Percentiles rank a stretch among this genome's conserved stretches.
Evolutionary conservation across 2,888 invertebrate genomes (phyloP).

Genomic region (Xanthia icteritia): DNA sequence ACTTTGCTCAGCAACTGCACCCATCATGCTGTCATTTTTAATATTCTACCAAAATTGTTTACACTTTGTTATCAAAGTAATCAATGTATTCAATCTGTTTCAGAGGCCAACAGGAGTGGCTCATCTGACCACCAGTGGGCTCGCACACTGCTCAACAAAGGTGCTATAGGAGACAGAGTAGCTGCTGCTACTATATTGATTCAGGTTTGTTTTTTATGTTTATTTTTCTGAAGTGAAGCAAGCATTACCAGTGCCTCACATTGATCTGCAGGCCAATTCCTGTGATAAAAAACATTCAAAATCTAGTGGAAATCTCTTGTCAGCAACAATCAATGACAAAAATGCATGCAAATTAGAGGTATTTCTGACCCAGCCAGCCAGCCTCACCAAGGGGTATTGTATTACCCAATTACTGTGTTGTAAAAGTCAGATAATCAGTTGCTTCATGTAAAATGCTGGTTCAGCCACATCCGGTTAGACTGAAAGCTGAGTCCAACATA

Average conservation of each 20-base stretch:
- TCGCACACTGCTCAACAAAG: slow-evolving; percentile 94
- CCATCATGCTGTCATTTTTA: not conserved
- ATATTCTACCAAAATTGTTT: too few relatives aligned
- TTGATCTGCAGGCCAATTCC: not conserved
- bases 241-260: not conserved
- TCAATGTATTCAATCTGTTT: slow-evolving; percentile 66
- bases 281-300: too few relatives aligned
- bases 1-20: not conserved
- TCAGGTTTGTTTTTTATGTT: slow-evolving; percentile 75
- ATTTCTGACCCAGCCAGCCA: too few relatives aligned
- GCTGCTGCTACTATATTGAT: slow-evolving; percentile 95
- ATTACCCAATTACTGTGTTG: too few relatives aligned
- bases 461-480: too few relatives aligned
- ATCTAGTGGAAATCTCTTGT: too few relatives aligned
- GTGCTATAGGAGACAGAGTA: slow-evolving; percentile 96
- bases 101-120: slow-evolving; percentile 89
- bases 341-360: not conserved
- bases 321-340: not conserved
- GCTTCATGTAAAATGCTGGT: too few relatives aligned
- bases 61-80: too few relatives aligned
- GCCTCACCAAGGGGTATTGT: too few relatives aligned
- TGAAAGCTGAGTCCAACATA: too few relatives aligned
- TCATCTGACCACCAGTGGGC: slow-evolving; percentile 94
- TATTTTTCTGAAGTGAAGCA: not conserved
- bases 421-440: too few relatives aligned